Percentiles rank a stretch among this genome's conserved stretches.
Conservation (phyloP, 2,113 vertebrate species). For the Chaetorhynchus papuensis region DNA sequence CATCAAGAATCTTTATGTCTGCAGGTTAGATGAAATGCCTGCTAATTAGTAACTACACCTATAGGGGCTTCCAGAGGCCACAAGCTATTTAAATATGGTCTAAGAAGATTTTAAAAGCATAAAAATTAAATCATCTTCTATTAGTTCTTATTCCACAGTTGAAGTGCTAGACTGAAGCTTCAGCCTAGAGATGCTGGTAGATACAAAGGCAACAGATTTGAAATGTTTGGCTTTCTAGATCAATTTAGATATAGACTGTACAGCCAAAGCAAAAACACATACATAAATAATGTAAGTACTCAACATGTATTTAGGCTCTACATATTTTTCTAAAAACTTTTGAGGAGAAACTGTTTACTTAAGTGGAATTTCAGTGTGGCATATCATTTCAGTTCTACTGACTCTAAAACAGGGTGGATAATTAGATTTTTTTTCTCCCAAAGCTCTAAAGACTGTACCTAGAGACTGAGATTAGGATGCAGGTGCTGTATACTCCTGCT, state of each 20-base stretch:
- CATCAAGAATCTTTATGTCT: constrained; percentile 69
- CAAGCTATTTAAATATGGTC: not conserved
- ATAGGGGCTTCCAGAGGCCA: constrained; percentile 67
- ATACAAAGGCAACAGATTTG: not conserved
- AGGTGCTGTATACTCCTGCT: not conserved
- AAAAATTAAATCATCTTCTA: not conserved
- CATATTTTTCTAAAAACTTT: not conserved
- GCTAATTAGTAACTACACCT: constrained; percentile 69
- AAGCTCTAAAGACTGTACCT: not conserved
- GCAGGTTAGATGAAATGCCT: constrained; percentile 79
- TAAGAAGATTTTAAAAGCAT: not conserved
- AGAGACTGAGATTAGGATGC: not conserved
- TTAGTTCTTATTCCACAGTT: not conserved
- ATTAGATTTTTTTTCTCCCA: not conserved
- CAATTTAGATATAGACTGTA: not conserved
- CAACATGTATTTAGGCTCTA: not conserved
- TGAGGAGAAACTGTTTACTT: not conserved
- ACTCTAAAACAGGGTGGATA: not conserved
- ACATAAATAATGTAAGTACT: not conserved
- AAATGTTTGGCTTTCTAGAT: not conserved
- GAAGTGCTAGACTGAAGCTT: not conserved
- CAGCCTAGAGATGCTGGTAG: not conserved
- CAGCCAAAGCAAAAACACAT: not conserved
- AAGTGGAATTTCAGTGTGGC: not conserved
- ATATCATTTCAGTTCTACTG: not conserved